phyloP scores from a whole-genome alignment of 2,797 vertebrate genomes.

The Chelmon rostratus region DNA sequence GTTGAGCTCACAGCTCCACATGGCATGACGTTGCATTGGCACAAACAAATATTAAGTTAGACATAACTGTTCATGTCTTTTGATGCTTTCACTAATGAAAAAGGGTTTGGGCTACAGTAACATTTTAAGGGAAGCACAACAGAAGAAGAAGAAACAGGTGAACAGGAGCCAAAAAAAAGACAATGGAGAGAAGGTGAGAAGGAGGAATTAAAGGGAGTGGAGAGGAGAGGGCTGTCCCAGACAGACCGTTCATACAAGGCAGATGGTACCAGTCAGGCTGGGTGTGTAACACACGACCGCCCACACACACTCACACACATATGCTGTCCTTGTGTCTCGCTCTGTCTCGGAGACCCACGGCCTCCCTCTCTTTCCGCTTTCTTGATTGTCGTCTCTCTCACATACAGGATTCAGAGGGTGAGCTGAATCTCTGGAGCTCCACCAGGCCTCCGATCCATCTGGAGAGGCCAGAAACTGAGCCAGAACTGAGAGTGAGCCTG shows the following conservation, averaged over 20 bases:
- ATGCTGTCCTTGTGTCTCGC: slow-evolving; percentile 19
- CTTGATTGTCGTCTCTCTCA: slow-evolving; percentile 38
- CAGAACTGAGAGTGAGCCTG: slow-evolving; percentile 5
- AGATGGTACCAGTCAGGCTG: slow-evolving; percentile 30
- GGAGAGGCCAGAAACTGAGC: slow-evolving; percentile 28
- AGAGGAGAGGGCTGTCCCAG: slow-evolving; percentile 20
- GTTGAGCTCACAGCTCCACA: neutral
- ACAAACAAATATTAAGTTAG: neutral
- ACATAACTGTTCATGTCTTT: neutral
- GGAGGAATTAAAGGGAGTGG: neutral
- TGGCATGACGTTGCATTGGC: slow-evolving; percentile 6
- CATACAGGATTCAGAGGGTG: slow-evolving; percentile 2
- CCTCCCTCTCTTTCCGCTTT: slow-evolving; percentile 8
- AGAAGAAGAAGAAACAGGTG: neutral
- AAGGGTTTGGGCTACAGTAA: neutral
- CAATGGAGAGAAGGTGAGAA: neutral
- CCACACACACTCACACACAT: slow-evolving; percentile 27
- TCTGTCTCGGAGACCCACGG: slow-evolving; percentile 12
- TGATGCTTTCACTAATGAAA: neutral
- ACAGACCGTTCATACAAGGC: slow-evolving; percentile 24
- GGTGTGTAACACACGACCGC: slow-evolving; percentile 39
- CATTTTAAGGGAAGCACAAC: neutral
- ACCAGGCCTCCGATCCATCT: slow-evolving; percentile 44
- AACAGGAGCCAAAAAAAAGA: neutral
- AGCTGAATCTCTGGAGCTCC: slow-evolving; percentile 20